phyloP scores from a whole-genome alignment of 2,113 vertebrate species.

The Peromyscus californicus region DNA sequence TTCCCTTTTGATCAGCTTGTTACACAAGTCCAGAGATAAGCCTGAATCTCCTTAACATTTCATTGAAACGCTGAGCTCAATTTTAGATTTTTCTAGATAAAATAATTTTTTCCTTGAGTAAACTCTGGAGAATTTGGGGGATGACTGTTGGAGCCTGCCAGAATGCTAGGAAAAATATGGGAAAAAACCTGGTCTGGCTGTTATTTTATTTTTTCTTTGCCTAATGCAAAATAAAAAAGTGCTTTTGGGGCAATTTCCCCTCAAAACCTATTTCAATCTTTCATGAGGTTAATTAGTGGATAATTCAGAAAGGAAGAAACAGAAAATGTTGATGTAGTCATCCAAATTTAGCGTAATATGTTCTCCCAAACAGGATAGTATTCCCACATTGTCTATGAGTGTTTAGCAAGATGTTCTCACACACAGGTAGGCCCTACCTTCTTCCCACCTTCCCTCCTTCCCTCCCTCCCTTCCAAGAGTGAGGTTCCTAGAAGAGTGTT shows the following conservation, averaged over 20 bases:
- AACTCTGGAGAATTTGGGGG: not conserved
- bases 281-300: not conserved
- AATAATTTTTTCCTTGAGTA: not conserved
- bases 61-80: not conserved
- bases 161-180: not conserved
- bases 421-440: not conserved
- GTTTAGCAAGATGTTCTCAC: not conserved
- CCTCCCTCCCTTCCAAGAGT: not conserved
- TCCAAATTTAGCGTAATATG: not conserved
- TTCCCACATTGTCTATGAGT: not conserved
- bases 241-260: not conserved
- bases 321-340: not conserved
- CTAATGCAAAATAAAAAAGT: not conserved
- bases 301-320: not conserved
- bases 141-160: not conserved
- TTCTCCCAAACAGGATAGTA: not conserved
- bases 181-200: not conserved
- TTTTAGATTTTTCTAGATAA: slow-evolving; percentile 51
- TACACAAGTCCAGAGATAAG: not conserved
- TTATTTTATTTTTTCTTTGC: not conserved
- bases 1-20: not conserved
- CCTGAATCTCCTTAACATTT: not conserved
- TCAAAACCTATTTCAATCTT: not conserved
- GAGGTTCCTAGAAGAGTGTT: not conserved
- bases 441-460: rapidly evolving